These are phyloP conservation scores for Epirrhoe alternata DNA, from an alignment of 2,888 invertebrate genomes.

Conservation along the genomic window DNA sequence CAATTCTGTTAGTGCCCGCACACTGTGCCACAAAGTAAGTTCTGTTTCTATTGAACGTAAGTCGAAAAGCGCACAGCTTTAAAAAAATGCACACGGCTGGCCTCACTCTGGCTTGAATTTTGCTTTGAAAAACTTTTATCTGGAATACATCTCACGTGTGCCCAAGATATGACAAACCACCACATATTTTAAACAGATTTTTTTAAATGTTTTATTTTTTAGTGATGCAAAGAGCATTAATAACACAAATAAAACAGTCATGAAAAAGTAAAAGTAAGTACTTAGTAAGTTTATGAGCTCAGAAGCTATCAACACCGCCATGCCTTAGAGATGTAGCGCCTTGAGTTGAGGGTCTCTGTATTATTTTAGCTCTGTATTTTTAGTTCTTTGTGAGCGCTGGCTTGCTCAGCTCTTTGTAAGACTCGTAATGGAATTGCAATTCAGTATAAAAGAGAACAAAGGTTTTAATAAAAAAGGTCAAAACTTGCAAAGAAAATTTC, in stretches of 20 bases:
- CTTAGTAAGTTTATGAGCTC: neutral
- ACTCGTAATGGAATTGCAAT: conserved; percentile 31
- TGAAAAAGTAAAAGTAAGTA: neutral
- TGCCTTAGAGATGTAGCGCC: conserved; percentile 3
- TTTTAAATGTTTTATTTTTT: too few relatives aligned
- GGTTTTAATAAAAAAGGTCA: conserved; percentile 17
- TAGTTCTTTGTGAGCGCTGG: conserved; percentile 23
- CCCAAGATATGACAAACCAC: too few relatives aligned
- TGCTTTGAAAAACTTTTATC: too few relatives aligned
- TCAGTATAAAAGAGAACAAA: conserved; percentile 18
- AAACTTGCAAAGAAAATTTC: conserved; percentile 4
- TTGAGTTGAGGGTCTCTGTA: conserved; percentile 1
- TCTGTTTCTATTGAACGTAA: too few relatives aligned
- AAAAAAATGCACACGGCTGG: too few relatives aligned
- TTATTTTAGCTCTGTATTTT: conserved; percentile 21
- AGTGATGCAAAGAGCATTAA: too few relatives aligned
- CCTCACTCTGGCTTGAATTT: too few relatives aligned
- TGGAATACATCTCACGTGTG: too few relatives aligned
- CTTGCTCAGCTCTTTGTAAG: conserved; percentile 24
- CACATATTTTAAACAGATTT: too few relatives aligned
- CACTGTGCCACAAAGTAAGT: too few relatives aligned
- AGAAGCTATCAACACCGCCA: neutral
- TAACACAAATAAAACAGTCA: neutral
- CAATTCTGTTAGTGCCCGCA: too few relatives aligned
- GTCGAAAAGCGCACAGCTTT: too few relatives aligned